A percentile compares a stretch with the other conserved stretches of the same genome.
Evolutionary conservation across 2,113 vertebrate species (phyloP).

Genomic region (Xerus inauris): DNA sequence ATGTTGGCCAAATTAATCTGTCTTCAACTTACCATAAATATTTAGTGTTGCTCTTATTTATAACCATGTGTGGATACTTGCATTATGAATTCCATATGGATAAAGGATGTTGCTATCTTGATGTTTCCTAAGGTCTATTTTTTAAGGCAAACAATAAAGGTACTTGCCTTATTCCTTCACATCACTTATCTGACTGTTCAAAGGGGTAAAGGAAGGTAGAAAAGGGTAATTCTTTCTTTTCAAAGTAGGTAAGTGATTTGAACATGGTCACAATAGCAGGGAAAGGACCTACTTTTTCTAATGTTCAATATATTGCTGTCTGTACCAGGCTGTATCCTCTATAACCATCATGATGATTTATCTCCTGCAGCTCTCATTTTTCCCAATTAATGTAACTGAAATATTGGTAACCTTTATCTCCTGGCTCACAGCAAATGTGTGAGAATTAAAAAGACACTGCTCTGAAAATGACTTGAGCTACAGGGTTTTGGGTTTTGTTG

Average conservation of each 20-base stretch:
- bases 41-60: background rate
- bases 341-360: constrained; percentile 56
- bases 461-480: constrained; percentile 52
- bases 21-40: constrained; percentile 26
- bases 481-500: background rate
- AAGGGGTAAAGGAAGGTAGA: background rate
- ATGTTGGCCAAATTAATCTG: background rate
- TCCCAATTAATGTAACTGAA: constrained; percentile 68
- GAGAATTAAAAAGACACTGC: constrained; percentile 57
- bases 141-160: constrained; percentile 20
- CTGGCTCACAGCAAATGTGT: constrained; percentile 42
- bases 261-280: background rate
- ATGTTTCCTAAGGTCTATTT: background rate
- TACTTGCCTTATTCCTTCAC: constrained; percentile 37
- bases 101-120: background rate
- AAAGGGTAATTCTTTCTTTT: background rate
- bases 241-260: background rate
- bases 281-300: constrained; percentile 15
- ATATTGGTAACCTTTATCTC: constrained; percentile 68
- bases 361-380: constrained; percentile 61
- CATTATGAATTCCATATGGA: background rate
- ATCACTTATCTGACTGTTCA: background rate
- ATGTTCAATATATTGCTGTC: constrained; percentile 33
- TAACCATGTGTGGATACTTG: background rate
- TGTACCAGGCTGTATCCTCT: constrained; percentile 1